Evolutionary conservation across 2,797 vertebrate genomes (phyloP).

Genomic region (Australoheros facetus): DNA sequence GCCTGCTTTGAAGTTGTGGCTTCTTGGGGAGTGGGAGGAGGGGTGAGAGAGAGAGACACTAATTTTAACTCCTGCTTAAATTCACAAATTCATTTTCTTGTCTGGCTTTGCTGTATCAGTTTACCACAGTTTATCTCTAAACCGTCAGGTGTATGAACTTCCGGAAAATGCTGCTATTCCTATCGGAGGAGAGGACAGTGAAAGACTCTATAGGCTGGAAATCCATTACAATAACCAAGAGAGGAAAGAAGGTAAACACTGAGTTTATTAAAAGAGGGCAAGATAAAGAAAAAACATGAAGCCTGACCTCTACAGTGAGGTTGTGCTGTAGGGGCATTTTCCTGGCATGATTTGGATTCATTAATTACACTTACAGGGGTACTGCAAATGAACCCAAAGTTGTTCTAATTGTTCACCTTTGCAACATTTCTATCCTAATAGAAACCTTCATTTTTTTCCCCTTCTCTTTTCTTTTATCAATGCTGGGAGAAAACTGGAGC

Average conservation of each 20-base stretch:
- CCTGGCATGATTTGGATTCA: not conserved
- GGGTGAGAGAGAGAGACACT: conserved; percentile 54
- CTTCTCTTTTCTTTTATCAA: not conserved
- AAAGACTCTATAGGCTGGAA: conserved; percentile 70
- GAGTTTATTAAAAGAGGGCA: not conserved
- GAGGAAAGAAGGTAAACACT: conserved; percentile 48
- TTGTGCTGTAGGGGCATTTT: not conserved
- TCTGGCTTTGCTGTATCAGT: not conserved
- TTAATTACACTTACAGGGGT: not conserved
- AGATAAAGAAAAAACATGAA: not conserved
- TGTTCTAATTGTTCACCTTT: not conserved
- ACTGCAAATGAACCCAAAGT: not conserved
- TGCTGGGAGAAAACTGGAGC: not conserved
- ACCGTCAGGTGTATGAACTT: conserved; percentile 63
- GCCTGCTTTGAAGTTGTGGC: conserved; percentile 58
- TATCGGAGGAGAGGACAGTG: conserved; percentile 53
- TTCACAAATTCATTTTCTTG: not conserved
- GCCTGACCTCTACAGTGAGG: not conserved
- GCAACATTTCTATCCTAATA: not conserved
- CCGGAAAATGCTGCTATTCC: conserved; percentile 72
- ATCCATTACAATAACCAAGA: conserved; percentile 78
- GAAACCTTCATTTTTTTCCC: not conserved
- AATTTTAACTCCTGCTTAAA: not conserved
- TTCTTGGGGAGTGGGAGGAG: conserved; percentile 76
- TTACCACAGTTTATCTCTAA: not conserved